phyloP scores from a whole-genome alignment of 92 coral and sea anemone genomes.

The Muricea muricata region DNA sequence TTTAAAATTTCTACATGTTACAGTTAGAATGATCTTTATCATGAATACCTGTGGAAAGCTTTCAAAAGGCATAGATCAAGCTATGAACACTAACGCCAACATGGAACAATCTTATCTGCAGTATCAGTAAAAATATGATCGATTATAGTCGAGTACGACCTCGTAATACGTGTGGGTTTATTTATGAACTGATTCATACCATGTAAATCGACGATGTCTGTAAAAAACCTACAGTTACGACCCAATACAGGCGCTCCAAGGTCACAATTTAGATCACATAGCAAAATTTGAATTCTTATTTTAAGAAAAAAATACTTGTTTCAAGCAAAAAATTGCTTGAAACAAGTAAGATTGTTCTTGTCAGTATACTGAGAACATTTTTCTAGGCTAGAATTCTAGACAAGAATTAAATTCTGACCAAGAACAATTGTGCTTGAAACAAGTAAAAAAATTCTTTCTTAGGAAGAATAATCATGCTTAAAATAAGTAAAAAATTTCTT shows the following conservation, averaged over 20 bases:
- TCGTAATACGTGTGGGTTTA: constrained; percentile 47
- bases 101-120: constrained; percentile 48
- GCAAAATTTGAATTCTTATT: too few species aligned
- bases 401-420: too few species aligned
- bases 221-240: constrained; percentile 28
- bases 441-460: too few species aligned
- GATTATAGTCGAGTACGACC: constrained; percentile 45
- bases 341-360: too few species aligned
- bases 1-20: constrained; percentile 47
- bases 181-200: constrained; percentile 40
- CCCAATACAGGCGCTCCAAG: constrained; percentile 57
- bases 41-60: constrained; percentile 48
- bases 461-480: too few species aligned
- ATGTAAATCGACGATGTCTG: constrained; percentile 60
- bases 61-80: constrained; percentile 67
- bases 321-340: too few species aligned
- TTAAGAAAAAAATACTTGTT: too few species aligned
- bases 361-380: too few species aligned
- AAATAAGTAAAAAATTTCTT: too few species aligned
- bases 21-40: constrained; percentile 56
- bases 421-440: too few species aligned
- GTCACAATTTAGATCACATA: constrained; percentile 54
- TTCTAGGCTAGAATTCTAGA: too few species aligned
- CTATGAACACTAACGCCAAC: constrained; percentile 75
- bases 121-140: constrained; percentile 45